These are phyloP conservation scores for Ormyrus pomaceus DNA, from an alignment of 2,888 invertebrate species.

Conservation along the genomic window DNA sequence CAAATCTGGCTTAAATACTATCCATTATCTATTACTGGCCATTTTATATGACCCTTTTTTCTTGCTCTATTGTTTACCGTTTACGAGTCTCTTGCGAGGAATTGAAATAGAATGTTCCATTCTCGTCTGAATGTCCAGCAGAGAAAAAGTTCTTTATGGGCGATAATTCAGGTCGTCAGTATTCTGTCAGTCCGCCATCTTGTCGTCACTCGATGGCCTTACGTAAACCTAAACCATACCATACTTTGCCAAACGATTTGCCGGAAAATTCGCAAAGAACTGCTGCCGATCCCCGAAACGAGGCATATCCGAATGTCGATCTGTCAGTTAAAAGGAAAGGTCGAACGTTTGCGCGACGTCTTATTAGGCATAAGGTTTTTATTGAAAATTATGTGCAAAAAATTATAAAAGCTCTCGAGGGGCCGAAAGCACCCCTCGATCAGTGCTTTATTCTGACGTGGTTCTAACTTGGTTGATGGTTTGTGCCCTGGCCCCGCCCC, in stretches of 20 bases:
- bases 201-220: too few relatives aligned
- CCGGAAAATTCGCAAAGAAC: constrained; percentile 47
- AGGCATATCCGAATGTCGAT: neutral
- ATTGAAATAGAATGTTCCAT: too few relatives aligned
- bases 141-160: too few relatives aligned
- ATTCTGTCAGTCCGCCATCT: too few relatives aligned
- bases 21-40: too few relatives aligned
- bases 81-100: neutral
- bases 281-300: constrained; percentile 32
- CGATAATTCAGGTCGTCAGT: too few relatives aligned
- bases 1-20: constrained; percentile 3
- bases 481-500: constrained; percentile 76
- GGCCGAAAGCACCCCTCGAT: constrained; percentile 42
- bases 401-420: neutral
- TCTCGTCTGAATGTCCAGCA: too few relatives aligned
- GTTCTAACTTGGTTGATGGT: constrained; percentile 76
- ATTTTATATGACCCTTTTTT: neutral
- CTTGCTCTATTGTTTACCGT: neutral
- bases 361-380: constrained; percentile 37
- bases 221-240: too few relatives aligned
- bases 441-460: constrained; percentile 53
- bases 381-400: constrained; percentile 2
- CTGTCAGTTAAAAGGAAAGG: constrained; percentile 7
- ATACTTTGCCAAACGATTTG: constrained; percentile 25
- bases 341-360: neutral